phyloP scores from a whole-genome alignment of 2,888 invertebrate species.

The Ferrisia virgata region DNA sequence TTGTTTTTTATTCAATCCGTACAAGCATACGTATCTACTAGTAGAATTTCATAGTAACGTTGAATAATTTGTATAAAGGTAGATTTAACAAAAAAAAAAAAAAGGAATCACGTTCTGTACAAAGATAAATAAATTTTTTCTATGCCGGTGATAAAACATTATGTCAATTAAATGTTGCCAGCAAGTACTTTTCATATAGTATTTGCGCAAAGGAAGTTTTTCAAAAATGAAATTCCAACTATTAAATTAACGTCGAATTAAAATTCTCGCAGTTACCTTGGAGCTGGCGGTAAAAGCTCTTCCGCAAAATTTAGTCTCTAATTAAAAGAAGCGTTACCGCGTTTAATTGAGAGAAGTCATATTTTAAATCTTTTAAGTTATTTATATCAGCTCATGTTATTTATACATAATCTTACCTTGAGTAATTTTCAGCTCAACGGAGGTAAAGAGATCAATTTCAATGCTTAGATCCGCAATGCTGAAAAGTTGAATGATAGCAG shows the following conservation, averaged over 20 bases:
- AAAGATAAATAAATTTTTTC: slow-evolving; percentile 2
- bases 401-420: slow-evolving; percentile 22
- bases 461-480: background rate
- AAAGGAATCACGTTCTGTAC: background rate
- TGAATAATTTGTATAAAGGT: background rate
- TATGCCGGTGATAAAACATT: background rate
- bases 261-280: background rate
- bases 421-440: background rate
- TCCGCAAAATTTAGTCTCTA: background rate
- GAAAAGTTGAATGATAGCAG: background rate
- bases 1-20: background rate
- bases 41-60: background rate
- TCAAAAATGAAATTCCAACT: background rate
- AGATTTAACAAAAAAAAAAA: background rate
- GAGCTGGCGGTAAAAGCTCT: background rate
- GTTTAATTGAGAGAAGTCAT: background rate
- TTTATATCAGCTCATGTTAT: slow-evolving; percentile 21
- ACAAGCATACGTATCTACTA: background rate
- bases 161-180: background rate
- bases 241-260: slow-evolving; percentile 10
- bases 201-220: background rate
- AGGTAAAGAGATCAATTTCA: background rate
- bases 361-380: slow-evolving; percentile 12
- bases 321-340: slow-evolving; percentile 22
- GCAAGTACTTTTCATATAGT: too few species aligned